A percentile compares a stretch with the other conserved stretches of the same genome.
Evolutionary conservation across 92 coral and sea anemone species (phyloP).

Genomic region (Actinostola sp.): DNA sequence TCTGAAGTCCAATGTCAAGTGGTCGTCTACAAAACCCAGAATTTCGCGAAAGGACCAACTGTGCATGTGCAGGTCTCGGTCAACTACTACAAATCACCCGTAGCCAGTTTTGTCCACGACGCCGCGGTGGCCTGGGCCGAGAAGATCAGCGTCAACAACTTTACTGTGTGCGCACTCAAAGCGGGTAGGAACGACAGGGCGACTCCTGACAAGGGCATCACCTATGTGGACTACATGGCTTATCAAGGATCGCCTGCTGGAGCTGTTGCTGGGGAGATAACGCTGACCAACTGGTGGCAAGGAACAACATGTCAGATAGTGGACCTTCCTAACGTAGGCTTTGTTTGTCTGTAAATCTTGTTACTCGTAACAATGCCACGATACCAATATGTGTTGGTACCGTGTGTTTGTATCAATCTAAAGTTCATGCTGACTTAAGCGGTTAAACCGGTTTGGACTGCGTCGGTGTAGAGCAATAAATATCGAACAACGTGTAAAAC

Average conservation of each 20-base stretch:
- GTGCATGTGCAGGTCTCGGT: conserved; percentile 62
- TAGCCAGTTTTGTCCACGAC: conserved; percentile 59
- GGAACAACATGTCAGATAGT: conserved; percentile 59
- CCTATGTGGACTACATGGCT: conserved; percentile 70
- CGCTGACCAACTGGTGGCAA: conserved; percentile 60
- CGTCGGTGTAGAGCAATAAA: too few species aligned
- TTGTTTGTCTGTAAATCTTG: background rate
- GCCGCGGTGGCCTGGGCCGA: conserved; percentile 79
- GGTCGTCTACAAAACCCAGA: conserved; percentile 37
- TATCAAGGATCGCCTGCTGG: conserved; percentile 68
- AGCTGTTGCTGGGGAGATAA: conserved; percentile 65
- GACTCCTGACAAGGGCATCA: conserved; percentile 64
- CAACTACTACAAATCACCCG: conserved; percentile 53
- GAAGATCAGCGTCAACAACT: conserved; percentile 46
- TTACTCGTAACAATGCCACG: background rate
- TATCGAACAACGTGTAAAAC: too few species aligned
- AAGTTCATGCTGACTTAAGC: too few species aligned
- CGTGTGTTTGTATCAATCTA: too few species aligned
- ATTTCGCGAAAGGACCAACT: conserved; percentile 26
- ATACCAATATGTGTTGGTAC: background rate
- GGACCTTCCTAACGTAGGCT: conserved; percentile 44
- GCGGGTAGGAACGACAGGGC: conserved; percentile 69
- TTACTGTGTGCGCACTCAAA: conserved; percentile 66
- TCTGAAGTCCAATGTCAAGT: conserved; percentile 55
- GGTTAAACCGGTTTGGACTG: too few species aligned